Evolutionary conservation across 2,888 invertebrate genomes (phyloP).

Genomic region (Andrena praecox): DNA sequence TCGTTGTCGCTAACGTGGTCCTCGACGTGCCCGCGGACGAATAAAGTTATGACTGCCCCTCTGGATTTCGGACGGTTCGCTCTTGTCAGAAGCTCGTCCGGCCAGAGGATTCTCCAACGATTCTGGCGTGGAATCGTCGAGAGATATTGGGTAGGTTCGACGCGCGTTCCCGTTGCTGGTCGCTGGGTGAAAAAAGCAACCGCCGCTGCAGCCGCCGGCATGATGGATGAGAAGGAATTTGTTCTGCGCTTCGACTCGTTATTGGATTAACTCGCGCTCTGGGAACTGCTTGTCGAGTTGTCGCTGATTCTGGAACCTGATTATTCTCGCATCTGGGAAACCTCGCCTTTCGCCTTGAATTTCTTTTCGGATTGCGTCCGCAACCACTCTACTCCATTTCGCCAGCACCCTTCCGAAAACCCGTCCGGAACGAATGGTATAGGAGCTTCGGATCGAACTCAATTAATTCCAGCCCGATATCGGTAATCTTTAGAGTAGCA

Average conservation of each 20-base stretch:
- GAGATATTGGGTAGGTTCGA: conserved; percentile 37
- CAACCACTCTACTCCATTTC: neutral
- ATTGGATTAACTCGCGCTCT: conserved; percentile 49
- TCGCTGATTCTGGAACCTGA: conserved; percentile 16
- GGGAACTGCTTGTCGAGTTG: conserved; percentile 29
- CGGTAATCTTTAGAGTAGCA: neutral
- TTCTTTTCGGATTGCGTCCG: neutral
- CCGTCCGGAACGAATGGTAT: neutral
- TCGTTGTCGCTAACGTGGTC: conserved; percentile 58
- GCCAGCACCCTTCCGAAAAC: no score
- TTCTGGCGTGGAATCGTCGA: conserved; percentile 12
- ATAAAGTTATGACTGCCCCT: conserved; percentile 76
- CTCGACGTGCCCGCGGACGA: conserved; percentile 62
- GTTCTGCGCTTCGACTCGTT: conserved; percentile 36
- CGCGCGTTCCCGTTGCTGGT: conserved; percentile 26
- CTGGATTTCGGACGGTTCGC: conserved; percentile 51
- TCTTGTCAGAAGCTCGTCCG: conserved; percentile 48
- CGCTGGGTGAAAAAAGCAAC: conserved; percentile 46
- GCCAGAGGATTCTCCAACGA: conserved; percentile 14
- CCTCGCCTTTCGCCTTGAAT: neutral
- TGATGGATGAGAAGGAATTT: conserved; percentile 47
- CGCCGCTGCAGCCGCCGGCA: conserved; percentile 20
- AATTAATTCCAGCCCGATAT: conserved; percentile 25
- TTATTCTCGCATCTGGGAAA: neutral
- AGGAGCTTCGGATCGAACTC: conserved; percentile 23